A percentile compares a stretch with the other conserved stretches of the same genome.
These are phyloP conservation scores for Solea senegalensis DNA, from an alignment of 2,113 vertebrate species.

Conservation along the genomic window DNA sequence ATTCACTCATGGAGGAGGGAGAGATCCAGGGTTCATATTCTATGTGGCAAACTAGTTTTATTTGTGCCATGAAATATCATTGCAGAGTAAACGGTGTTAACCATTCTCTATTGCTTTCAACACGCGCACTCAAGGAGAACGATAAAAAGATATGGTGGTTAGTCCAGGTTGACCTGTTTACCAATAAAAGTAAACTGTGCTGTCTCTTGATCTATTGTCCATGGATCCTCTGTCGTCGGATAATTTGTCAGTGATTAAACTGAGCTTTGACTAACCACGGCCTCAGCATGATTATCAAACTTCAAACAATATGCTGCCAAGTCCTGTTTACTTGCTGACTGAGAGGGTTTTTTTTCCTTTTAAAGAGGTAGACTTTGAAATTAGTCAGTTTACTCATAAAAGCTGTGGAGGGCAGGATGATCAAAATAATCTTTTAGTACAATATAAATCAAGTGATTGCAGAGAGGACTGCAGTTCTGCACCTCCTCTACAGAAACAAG, in stretches of 20 bases:
- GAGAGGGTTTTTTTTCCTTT: neutral
- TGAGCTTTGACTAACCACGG: slow-evolving; percentile 9
- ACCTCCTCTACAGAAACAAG: too few species aligned
- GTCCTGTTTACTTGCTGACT: slow-evolving; percentile 8
- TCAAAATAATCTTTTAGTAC: too few species aligned
- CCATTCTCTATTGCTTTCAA: slow-evolving; percentile 5
- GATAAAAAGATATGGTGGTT: slow-evolving; percentile 3
- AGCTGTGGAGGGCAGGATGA: too few species aligned
- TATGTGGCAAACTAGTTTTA: neutral
- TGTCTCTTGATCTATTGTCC: slow-evolving; percentile 7
- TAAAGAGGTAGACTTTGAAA: too few species aligned
- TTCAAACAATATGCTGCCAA: slow-evolving; percentile 15
- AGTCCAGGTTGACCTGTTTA: slow-evolving; percentile 21
- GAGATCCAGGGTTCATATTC: neutral
- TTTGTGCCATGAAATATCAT: neutral
- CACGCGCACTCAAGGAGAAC: neutral
- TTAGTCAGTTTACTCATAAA: too few species aligned
- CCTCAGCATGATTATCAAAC: slow-evolving; percentile 8
- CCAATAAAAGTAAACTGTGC: slow-evolving; percentile 22
- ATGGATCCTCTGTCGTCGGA: slow-evolving; percentile 13
- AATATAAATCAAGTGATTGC: too few species aligned
- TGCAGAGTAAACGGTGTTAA: slow-evolving; percentile 10
- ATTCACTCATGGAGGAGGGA: neutral
- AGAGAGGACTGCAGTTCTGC: too few species aligned
- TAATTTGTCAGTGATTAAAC: slow-evolving; percentile 9